Evolutionary conservation across 2,888 invertebrate species (phyloP).

Genomic region (Drosophila ustulata): DNA sequence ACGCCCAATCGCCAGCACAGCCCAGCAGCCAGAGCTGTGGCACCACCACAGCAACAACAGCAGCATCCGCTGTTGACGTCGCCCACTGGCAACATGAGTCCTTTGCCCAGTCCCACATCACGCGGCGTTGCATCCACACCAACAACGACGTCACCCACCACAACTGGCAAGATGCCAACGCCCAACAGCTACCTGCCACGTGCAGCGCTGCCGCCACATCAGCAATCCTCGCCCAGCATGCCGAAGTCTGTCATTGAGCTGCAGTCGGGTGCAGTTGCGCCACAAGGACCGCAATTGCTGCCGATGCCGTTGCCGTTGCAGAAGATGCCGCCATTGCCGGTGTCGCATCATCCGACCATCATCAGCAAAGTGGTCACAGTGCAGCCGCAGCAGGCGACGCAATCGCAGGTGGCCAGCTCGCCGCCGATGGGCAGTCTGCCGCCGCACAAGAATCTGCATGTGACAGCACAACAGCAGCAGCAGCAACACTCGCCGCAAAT

Average conservation of each 20-base stretch:
- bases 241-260: conserved; percentile 84
- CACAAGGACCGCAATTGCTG: conserved; percentile 57
- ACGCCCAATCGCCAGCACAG: conserved; percentile 71
- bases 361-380: conserved; percentile 83
- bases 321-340: conserved; percentile 77
- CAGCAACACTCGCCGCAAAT: conserved; percentile 77
- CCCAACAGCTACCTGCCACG: conserved; percentile 63
- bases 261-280: conserved; percentile 35
- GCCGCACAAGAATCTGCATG: conserved; percentile 61
- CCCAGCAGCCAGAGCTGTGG: conserved; percentile 54
- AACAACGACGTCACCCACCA: conserved; percentile 55
- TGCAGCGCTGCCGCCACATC: conserved; percentile 72
- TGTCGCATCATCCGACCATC: conserved; percentile 78
- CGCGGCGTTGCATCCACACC: conserved; percentile 71
- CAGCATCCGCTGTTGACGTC: conserved; percentile 59
- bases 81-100: conserved; percentile 63
- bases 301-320: conserved; percentile 76
- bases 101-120: conserved; percentile 84
- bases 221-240: conserved; percentile 45
- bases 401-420: conserved; percentile 65
- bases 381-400: conserved; percentile 82
- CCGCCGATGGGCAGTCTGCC: conserved; percentile 63
- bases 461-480: conserved; percentile 58
- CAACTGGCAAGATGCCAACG: conserved; percentile 66
- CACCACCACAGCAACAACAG: conserved; percentile 35